Percentiles rank a stretch among this genome's conserved stretches.
phyloP scores from a whole-genome alignment of 2,113 vertebrate species.

The Malurus elegans region DNA sequence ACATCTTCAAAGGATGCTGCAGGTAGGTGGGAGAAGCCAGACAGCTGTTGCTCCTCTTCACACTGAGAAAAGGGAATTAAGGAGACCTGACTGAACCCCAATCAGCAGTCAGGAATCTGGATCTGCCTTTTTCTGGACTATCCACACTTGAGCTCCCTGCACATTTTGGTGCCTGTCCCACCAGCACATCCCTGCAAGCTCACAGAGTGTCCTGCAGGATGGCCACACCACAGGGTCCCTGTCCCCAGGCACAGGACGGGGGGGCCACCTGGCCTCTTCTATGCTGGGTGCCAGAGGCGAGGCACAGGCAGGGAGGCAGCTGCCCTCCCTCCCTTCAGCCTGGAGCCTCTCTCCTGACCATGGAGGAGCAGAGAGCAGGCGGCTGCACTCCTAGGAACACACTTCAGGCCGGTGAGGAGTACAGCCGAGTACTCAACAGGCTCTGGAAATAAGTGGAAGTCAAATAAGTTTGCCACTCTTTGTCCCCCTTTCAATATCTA shows the following conservation, averaged over 20 bases:
- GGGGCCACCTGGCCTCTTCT: rapidly evolving
- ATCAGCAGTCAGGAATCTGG: neutral
- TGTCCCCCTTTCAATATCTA: constrained; percentile 31
- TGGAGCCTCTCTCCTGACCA: neutral
- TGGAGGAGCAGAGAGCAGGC: neutral
- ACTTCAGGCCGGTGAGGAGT: neutral
- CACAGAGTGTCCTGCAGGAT: rapidly evolving
- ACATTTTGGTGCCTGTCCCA: neutral
- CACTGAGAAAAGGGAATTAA: neutral
- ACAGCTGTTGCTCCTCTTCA: neutral
- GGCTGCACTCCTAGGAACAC: neutral
- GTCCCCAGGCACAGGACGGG: rapidly evolving
- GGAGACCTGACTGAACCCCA: neutral
- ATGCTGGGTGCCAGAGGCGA: rapidly evolving
- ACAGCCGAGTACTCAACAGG: neutral
- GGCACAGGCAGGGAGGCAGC: neutral
- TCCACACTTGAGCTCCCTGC: rapidly evolving
- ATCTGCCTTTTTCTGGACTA: neutral
- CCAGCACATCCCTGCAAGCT: rapidly evolving
- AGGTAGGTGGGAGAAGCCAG: neutral
- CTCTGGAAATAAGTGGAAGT: constrained; percentile 48
- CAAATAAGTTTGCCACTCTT: constrained; percentile 49
- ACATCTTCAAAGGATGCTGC: neutral
- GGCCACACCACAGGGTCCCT: neutral
- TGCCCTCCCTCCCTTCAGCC: neutral